These are phyloP conservation scores for Callosobruchus maculatus DNA, from an alignment of 2,888 invertebrate genomes.

Conservation along the genomic window DNA sequence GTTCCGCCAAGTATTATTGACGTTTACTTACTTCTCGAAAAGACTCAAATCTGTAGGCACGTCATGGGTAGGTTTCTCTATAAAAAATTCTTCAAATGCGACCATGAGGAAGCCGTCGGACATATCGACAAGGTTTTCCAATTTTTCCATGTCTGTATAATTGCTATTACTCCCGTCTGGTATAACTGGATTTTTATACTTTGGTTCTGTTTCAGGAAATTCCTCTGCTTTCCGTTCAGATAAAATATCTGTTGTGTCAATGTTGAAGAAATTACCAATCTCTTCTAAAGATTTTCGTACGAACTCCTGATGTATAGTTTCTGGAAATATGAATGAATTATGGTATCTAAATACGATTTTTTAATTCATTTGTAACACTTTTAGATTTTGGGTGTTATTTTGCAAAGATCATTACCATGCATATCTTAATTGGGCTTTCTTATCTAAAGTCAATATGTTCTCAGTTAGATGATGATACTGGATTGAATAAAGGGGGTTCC, in stretches of 20 bases:
- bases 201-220: slow-evolving; percentile 5
- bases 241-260: slow-evolving; percentile 6
- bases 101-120: slow-evolving; percentile 48
- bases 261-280: slow-evolving; percentile 28
- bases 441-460: no score
- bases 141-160: slow-evolving; percentile 38
- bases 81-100: slow-evolving; percentile 48
- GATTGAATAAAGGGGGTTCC: no score
- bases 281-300: slow-evolving; percentile 34
- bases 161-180: slow-evolving; percentile 32
- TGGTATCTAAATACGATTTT: no score
- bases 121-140: slow-evolving; percentile 41
- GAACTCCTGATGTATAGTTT: slow-evolving; percentile 41
- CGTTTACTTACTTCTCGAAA: slow-evolving; percentile 32
- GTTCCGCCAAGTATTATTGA: no score
- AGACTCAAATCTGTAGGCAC: slow-evolving; percentile 19
- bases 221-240: slow-evolving; percentile 7
- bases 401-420: no score
- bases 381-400: no score
- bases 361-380: no score
- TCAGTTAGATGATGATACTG: no score
- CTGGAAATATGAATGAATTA: slow-evolving; percentile 29
- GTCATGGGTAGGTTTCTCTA: slow-evolving; percentile 19
- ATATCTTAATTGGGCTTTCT: no score
- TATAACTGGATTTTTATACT: slow-evolving; percentile 30